Evolutionary conservation across 2,888 invertebrate genomes (phyloP).

Genomic region (Ptychoptera albimana): DNA sequence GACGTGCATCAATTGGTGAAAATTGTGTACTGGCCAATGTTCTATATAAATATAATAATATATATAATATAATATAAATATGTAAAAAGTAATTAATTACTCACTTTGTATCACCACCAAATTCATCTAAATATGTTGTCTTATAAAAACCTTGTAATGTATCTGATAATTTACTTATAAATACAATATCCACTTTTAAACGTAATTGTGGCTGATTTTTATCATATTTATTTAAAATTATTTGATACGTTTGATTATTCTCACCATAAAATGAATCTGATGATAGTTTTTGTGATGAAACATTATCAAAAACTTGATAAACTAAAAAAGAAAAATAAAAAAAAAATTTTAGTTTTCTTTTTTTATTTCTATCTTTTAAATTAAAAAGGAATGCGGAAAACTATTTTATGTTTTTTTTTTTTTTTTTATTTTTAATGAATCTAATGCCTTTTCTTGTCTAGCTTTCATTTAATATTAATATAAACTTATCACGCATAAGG

Average conservation of each 20-base stretch:
- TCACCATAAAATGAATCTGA: constrained; percentile 15
- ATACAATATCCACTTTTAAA: constrained; percentile 35
- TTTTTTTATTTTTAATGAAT: too few relatives aligned
- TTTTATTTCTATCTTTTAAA: too few relatives aligned
- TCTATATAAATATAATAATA: constrained; percentile 29
- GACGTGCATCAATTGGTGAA: constrained; percentile 59
- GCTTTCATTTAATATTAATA: too few relatives aligned
- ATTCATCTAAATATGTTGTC: constrained; percentile 31
- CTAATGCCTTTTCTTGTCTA: too few relatives aligned
- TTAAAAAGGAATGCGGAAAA: too few relatives aligned
- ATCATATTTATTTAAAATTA: constrained; percentile 16
- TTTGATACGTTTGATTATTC: constrained; percentile 22
- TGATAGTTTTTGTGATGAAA: background rate
- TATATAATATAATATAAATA: background rate
- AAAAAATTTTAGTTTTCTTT: too few relatives aligned
- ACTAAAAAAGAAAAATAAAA: too few relatives aligned
- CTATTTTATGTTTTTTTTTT: too few relatives aligned
- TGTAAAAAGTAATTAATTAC: constrained; percentile 10
- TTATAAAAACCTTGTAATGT: constrained; percentile 39
- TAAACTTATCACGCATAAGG: too few relatives aligned
- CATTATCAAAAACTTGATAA: too few relatives aligned
- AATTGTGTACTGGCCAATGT: constrained; percentile 69
- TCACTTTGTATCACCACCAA: constrained; percentile 27
- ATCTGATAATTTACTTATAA: constrained; percentile 35
- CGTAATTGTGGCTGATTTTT: constrained; percentile 20